Percentiles rank a stretch among this genome's conserved stretches.
These are phyloP conservation scores for Petrocephalus microphthalmus DNA, from an alignment of 2,113 vertebrate genomes.

Conservation along the genomic window DNA sequence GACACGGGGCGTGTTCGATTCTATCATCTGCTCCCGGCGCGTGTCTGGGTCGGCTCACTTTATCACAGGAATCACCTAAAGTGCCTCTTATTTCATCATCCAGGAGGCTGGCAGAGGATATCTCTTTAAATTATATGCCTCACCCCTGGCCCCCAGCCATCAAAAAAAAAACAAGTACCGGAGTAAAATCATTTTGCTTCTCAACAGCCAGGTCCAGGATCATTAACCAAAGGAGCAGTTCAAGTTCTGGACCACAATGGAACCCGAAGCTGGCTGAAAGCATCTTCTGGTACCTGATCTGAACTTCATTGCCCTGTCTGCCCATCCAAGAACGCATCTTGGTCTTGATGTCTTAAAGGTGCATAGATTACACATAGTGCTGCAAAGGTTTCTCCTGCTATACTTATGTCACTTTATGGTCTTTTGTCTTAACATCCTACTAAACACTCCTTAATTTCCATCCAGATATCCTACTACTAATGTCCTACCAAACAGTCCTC, in stretches of 20 bases:
- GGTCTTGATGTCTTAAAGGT: constrained; percentile 21
- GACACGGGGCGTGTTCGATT: constrained; percentile 80
- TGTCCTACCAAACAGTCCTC: not conserved
- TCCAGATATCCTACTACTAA: not conserved
- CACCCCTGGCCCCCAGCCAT: not conserved
- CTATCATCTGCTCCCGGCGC: constrained; percentile 67
- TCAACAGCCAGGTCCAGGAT: constrained; percentile 70
- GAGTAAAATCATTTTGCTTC: constrained; percentile 74
- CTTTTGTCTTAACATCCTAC: not conserved
- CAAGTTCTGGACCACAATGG: constrained; percentile 71
- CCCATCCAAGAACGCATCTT: constrained; percentile 44
- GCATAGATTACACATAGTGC: constrained; percentile 28
- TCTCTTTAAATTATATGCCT: constrained; percentile 87
- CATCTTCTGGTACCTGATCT: constrained; percentile 50
- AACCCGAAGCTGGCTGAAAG: constrained; percentile 56
- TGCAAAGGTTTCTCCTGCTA: not conserved
- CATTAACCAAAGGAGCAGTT: constrained; percentile 76
- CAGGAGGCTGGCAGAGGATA: constrained; percentile 75
- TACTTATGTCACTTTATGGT: not conserved
- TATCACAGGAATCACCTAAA: constrained; percentile 92
- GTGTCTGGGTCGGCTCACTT: constrained; percentile 73
- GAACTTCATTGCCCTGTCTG: constrained; percentile 45
- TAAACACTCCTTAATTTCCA: not conserved
- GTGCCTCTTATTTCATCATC: constrained; percentile 95
- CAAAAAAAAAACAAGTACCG: constrained; percentile 64